Base-by-base conservation (phyloP, 2,797 vertebrate species). In the Tachyglossus aculeatus region DNA sequence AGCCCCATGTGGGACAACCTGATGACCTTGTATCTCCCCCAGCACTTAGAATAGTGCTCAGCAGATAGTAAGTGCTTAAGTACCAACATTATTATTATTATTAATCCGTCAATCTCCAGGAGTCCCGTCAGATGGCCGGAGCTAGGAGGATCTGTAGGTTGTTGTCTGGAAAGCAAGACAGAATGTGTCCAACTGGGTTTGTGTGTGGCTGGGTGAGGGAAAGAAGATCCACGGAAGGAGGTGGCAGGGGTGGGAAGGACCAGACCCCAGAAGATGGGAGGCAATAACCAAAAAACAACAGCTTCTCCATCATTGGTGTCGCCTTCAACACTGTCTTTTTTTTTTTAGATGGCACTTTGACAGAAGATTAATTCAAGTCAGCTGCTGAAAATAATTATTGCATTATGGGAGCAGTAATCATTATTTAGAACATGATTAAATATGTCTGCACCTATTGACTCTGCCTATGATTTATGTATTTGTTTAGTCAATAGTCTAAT, bases 371-470 rank as follows among this genome's bases (percentile, higher is more conserved):
- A 96, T 96, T 95, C 93, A 93, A 92, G 95, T 95, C 95, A 96
- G 94, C 95, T 94, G 95, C 94, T 96, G 94, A 94, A 96, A 96
- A 96, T 96, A 95, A 96, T 95, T 94, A 95, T 93, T 94, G 94
- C 94, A 96, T 96, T 95, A 98, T 96, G 95, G 95, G 94, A 96
- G 94, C 93, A 94, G 94, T 95, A 94, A 97, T 98, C 95, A 95
- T 96, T 96, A 96, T 96, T 97, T 96, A 95, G 94, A 96, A 95
- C 94, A 96, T 96, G 96, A 98, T 97, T 96, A 97, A 97, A 98
- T 94, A 95, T 95, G 96, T 97, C 95, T 94, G 91, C 88, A 90
- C 96, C 95, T 95, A 97, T 97, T 96, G 96, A 98, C 96, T 96
- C 88, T 86, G 91, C 87, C 90, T 92, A 95, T 98, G 96, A 98